phyloP scores from a whole-genome alignment of 2,797 vertebrate genomes.

The Nyctalus aviator region DNA sequence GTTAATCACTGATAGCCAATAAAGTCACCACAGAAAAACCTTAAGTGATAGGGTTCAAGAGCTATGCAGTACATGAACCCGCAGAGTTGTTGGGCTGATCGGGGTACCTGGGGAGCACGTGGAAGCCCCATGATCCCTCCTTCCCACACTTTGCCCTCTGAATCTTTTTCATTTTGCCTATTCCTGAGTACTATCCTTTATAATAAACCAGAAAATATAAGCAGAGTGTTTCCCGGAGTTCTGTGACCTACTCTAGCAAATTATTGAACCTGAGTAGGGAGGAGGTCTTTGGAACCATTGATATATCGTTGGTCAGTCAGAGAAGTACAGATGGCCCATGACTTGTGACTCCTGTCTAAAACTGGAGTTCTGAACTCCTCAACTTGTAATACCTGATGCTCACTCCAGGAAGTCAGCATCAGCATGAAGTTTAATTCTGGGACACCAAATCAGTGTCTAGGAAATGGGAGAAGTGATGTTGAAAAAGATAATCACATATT shows the following conservation, averaged over 20 bases:
- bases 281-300: not conserved
- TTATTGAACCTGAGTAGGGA: not conserved
- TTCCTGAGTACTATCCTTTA: not conserved
- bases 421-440: not conserved
- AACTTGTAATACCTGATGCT: not conserved
- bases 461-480: not conserved
- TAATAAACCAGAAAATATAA: not conserved
- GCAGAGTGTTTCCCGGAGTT: not conserved
- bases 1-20: not conserved
- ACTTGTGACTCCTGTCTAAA: not conserved
- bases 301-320: not conserved
- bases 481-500: not conserved
- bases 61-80: not conserved
- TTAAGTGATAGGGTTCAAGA: not conserved
- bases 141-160: accelerated
- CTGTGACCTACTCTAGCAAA: not conserved
- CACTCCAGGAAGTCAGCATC: not conserved
- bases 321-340: accelerated
- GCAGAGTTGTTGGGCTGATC: not conserved
- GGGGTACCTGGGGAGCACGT: accelerated
- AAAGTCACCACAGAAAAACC: not conserved
- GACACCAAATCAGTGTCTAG: not conserved
- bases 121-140: not conserved
- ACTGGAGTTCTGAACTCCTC: not conserved
- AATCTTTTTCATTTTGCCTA: not conserved